Evolutionary conservation across 2,113 vertebrate genomes (phyloP).

Genomic region (Datnioides undecimradiatus): DNA sequence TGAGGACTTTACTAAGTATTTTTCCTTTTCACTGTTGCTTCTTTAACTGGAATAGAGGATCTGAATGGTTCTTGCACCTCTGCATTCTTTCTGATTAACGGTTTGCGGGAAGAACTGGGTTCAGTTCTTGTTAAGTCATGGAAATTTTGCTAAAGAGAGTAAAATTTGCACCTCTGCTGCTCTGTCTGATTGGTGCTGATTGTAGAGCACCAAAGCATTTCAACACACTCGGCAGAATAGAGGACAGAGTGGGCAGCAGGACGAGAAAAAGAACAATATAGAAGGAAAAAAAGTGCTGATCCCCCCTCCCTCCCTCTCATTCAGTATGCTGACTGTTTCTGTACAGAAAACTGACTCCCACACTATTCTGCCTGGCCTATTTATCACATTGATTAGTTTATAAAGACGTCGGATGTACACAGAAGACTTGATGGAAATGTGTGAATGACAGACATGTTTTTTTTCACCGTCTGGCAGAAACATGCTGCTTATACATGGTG

Average conservation of each 20-base stretch:
- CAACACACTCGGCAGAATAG: conserved; percentile 67
- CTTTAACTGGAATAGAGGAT: too few relatives aligned
- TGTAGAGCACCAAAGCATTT: conserved; percentile 48
- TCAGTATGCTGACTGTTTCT: conserved; percentile 73
- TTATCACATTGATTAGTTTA: conserved; percentile 75
- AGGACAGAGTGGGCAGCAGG: conserved; percentile 76
- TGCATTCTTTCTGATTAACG: conserved; percentile 32
- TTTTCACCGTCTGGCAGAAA: conserved; percentile 1
- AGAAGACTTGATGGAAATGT: conserved; percentile 36
- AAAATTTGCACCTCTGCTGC: conserved; percentile 44
- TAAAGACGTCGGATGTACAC: conserved; percentile 58
- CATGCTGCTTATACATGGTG: not conserved
- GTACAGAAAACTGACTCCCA: conserved; percentile 72
- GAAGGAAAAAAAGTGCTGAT: conserved; percentile 73
- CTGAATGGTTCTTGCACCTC: not conserved
- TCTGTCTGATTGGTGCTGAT: conserved; percentile 68
- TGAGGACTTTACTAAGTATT: not conserved
- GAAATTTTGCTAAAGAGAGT: conserved; percentile 23
- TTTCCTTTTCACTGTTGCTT: too few relatives aligned
- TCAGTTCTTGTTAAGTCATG: conserved; percentile 50
- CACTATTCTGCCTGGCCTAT: conserved; percentile 73
- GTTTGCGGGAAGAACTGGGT: not conserved
- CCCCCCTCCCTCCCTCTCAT: conserved; percentile 50
- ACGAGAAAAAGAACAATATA: conserved; percentile 71
- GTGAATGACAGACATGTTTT: conserved; percentile 14